Evolutionary conservation across 2,888 invertebrate genomes (phyloP).

Genomic region (Mylabris sibirica): DNA sequence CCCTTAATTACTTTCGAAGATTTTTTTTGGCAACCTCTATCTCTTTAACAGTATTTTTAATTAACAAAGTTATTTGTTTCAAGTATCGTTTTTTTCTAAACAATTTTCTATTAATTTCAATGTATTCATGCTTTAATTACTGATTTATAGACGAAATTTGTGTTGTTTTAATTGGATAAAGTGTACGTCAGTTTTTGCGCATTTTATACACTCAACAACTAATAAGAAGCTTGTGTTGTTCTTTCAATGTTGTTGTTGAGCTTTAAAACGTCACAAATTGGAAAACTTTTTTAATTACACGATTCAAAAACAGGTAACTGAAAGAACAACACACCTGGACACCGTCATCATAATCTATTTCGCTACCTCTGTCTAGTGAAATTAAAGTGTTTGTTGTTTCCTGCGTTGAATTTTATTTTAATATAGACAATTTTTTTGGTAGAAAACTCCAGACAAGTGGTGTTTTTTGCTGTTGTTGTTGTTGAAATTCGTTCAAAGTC

Average conservation of each 20-base stretch:
- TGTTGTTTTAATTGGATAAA: background rate
- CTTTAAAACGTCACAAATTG: conserved; percentile 9
- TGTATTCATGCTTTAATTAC: background rate
- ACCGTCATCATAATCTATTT: background rate
- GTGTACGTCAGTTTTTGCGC: background rate
- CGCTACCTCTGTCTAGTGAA: background rate
- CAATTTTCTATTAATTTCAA: background rate
- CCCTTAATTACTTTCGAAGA: background rate
- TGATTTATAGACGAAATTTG: background rate
- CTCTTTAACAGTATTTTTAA: no score
- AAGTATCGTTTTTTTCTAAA: no score
- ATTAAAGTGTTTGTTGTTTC: background rate
- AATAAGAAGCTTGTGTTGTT: background rate
- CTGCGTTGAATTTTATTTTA: background rate
- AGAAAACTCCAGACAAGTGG: background rate
- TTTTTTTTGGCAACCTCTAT: no score
- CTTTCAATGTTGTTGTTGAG: background rate
- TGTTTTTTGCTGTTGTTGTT: no score
- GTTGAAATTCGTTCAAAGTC: background rate
- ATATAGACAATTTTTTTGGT: background rate
- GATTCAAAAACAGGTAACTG: background rate
- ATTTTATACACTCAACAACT: background rate
- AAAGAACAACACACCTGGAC: conserved; percentile 7
- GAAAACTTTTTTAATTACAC: conserved; percentile 10
- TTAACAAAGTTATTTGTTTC: background rate